Conservation (phyloP, 2,888 invertebrate species). For the Drosophila diplacantha region DNA sequence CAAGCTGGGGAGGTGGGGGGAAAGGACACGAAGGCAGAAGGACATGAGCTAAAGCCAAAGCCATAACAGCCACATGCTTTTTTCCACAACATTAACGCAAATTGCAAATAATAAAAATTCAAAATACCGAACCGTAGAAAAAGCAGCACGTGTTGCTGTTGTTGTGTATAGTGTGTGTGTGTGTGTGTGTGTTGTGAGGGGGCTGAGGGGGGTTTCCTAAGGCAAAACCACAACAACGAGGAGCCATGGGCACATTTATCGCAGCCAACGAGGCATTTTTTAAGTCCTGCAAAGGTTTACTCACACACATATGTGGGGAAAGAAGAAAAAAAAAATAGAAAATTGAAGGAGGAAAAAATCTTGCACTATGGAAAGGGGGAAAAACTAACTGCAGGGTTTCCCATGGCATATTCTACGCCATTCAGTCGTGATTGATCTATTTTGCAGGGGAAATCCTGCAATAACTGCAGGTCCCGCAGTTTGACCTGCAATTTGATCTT, state of each 20-base stretch:
- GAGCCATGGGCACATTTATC: slow-evolving; percentile 64
- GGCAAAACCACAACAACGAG: slow-evolving; percentile 58
- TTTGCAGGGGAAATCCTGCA: slow-evolving; percentile 18
- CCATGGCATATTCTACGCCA: slow-evolving; percentile 14
- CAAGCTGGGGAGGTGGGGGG: slow-evolving; percentile 35
- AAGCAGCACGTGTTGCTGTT: slow-evolving; percentile 64
- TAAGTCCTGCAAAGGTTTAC: slow-evolving; percentile 55
- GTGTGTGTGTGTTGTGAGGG: slow-evolving; percentile 4
- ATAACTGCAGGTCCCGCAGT: background rate
- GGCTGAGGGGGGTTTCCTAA: slow-evolving; percentile 48
- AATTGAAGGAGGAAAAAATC: slow-evolving; percentile 18
- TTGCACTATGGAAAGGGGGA: slow-evolving; percentile 21
- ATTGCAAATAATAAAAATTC: slow-evolving; percentile 75
- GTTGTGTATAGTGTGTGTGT: slow-evolving; percentile 14
- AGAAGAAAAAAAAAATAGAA: slow-evolving; percentile 14
- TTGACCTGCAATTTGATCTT: slow-evolving; percentile 25
- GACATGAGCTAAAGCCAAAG: slow-evolving; percentile 58
- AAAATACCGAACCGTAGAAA: slow-evolving; percentile 69
- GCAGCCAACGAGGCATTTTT: slow-evolving; percentile 64
- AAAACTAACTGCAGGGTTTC: slow-evolving; percentile 18
- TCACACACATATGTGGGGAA: slow-evolving; percentile 1
- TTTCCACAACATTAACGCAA: slow-evolving; percentile 75
- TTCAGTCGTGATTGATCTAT: slow-evolving; percentile 34
- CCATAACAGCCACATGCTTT: slow-evolving; percentile 73
- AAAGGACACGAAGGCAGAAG: slow-evolving; percentile 32